Evolutionary conservation across 1,140 invertebrate species (phyloP), one percentile per base, ranked within the genome.

Genomic region (Drosophila repleta): DNA sequence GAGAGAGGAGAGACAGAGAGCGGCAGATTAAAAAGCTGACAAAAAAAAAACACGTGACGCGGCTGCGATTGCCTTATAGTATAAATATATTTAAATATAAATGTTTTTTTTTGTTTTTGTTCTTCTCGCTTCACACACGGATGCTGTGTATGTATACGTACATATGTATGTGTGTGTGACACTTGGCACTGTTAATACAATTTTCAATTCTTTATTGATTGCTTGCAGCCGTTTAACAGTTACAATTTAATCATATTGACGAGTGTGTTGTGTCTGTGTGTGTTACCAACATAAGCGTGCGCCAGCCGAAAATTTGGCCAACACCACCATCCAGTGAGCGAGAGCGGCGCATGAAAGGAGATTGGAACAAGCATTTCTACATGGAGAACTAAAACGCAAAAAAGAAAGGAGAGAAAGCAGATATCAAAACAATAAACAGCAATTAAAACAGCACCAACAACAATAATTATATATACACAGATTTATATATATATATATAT

Each of bases 161-260:
- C 20, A 6, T 37, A 1, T 51, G 17, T 60, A 18, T 29, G 26
- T 29, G 26, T 7, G 26, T 8, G 29, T 64, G 29, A n/a, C 18
- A 18, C 35, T 43, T 26, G 35, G 35, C n/a, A 53, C 10, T 41
- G 21, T 52, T 43, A 39, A 64, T 48, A 17, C 10, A 29, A 41
- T 20, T 64, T 51, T 61, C 41, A 39, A 49, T 64, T 55, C 24
- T 68, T 21, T 46, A 58, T 58, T 49, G 20, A 41, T 63, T 64
- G 51, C 21, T 72, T 81, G 11, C 74, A 81, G 78, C 74, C 56
- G 65, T 69, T 69, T 49, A 65, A 78, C 61, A 76, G 21, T 67
- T 58, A 63, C 52, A 71, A 75, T 71, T 65, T 60, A 61, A 75
- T 35, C 72, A 65, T 60, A 58, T 77, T 69, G 76, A 66, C 56